phyloP scores from a whole-genome alignment of 2,888 invertebrate species.

The Tachina grossa region DNA sequence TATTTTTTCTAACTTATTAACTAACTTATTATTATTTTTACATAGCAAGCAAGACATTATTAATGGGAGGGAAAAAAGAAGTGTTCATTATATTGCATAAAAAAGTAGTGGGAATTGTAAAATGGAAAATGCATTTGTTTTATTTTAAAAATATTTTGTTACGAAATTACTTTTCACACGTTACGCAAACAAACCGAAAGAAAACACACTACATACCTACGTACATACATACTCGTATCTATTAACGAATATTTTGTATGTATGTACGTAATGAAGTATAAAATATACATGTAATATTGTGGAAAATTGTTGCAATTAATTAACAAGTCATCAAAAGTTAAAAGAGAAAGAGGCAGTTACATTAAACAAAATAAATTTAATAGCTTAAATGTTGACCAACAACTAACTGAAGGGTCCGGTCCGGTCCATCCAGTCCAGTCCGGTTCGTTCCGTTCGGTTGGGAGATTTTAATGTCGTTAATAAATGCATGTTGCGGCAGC shows the following conservation, averaged over 20 bases:
- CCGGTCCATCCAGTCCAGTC: neutral
- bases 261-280: neutral
- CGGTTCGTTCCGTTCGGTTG: neutral
- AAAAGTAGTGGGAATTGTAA: constrained; percentile 53
- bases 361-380: neutral
- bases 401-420: neutral
- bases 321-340: constrained; percentile 30
- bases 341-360: neutral
- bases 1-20: constrained; percentile 28
- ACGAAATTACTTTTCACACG: constrained; percentile 67
- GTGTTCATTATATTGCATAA: constrained; percentile 52
- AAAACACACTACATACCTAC: neutral
- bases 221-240: too few species aligned
- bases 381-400: neutral
- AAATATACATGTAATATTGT: neutral
- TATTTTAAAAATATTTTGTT: constrained; percentile 49
- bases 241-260: neutral
- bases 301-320: constrained; percentile 52
- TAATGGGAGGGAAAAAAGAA: constrained; percentile 1
- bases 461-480: neutral
- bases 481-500: neutral
- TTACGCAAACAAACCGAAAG: constrained; percentile 65
- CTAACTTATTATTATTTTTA: constrained; percentile 36
- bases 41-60: constrained; percentile 47
- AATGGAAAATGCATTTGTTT: constrained; percentile 59